These are phyloP conservation scores for Toxotes lorentzi DNA, from an alignment of 2,797 vertebrate species.

Conservation along the genomic window DNA sequence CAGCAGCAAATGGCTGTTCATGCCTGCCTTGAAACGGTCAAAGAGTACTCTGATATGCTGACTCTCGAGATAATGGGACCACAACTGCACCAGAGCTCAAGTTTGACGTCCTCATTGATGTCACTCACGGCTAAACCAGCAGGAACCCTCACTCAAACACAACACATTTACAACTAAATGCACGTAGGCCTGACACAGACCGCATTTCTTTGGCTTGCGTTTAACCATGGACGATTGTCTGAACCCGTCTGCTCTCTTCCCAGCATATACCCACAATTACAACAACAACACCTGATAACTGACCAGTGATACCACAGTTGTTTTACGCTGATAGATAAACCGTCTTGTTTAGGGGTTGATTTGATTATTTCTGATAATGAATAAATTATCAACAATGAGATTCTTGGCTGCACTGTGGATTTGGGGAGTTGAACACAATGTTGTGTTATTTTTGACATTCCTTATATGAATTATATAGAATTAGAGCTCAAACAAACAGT, in stretches of 20 bases:
- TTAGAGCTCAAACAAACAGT: not conserved
- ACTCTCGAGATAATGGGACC: slow-evolving; percentile 18
- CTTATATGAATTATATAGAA: too few species aligned
- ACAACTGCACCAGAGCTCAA: slow-evolving; percentile 14
- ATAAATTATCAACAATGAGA: too few species aligned
- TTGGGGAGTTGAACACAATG: not conserved
- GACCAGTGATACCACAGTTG: not conserved
- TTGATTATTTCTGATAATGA: not conserved
- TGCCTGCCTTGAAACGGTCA: not conserved
- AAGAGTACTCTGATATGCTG: not conserved
- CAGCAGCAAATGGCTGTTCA: not conserved
- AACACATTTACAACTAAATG: slow-evolving; percentile 2
- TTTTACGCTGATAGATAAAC: not conserved
- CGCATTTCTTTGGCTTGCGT: slow-evolving; percentile 31
- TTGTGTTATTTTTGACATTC: too few species aligned
- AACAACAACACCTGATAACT: not conserved
- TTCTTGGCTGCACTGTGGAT: not conserved
- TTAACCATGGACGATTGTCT: slow-evolving; percentile 17
- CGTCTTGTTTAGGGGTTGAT: not conserved
- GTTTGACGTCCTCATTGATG: slow-evolving; percentile 9
- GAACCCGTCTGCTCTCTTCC: not conserved
- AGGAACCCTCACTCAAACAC: not conserved
- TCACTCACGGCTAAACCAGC: not conserved
- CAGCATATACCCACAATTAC: not conserved
- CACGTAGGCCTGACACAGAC: not conserved